Evolutionary conservation across 2,888 invertebrate species (phyloP).

Genomic region (Xestia xanthographa): DNA sequence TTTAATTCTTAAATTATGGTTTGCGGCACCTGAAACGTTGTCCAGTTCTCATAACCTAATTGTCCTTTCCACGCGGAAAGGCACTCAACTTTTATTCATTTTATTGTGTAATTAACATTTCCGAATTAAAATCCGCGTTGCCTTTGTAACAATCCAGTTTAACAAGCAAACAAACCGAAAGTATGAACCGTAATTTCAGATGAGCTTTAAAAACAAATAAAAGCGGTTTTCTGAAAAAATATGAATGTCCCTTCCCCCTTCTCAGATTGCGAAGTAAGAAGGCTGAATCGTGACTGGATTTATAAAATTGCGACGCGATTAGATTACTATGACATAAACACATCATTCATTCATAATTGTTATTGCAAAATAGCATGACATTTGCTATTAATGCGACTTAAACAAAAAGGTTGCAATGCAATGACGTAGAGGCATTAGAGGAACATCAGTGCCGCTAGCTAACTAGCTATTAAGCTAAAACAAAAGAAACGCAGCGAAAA

Average conservation of each 20-base stretch:
- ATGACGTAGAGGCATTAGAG: constrained; percentile 47
- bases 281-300: constrained; percentile 30
- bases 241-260: constrained; percentile 14
- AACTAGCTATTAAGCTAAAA: constrained; percentile 2
- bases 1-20: constrained; percentile 28
- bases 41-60: constrained; percentile 46
- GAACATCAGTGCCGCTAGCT: constrained; percentile 26
- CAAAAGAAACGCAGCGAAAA: constrained; percentile 37
- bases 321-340: constrained; percentile 39
- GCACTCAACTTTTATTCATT: constrained; percentile 26
- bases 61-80: constrained; percentile 27
- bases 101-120: constrained; percentile 27
- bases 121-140: neutral
- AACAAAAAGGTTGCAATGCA: constrained; percentile 48
- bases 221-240: constrained; percentile 9
- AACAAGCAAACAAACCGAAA: constrained; percentile 4
- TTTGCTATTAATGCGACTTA: constrained; percentile 37
- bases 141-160: constrained; percentile 16
- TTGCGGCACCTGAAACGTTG: constrained; percentile 4
- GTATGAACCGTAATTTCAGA: neutral
- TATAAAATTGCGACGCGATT: constrained; percentile 32
- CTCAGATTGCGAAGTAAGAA: constrained; percentile 23
- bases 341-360: constrained; percentile 52
- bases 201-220: constrained; percentile 15
- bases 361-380: constrained; percentile 54